Conservation (phyloP, 53 echinoderm and acorn worm species). For the Paracentrotus lividus region DNA sequence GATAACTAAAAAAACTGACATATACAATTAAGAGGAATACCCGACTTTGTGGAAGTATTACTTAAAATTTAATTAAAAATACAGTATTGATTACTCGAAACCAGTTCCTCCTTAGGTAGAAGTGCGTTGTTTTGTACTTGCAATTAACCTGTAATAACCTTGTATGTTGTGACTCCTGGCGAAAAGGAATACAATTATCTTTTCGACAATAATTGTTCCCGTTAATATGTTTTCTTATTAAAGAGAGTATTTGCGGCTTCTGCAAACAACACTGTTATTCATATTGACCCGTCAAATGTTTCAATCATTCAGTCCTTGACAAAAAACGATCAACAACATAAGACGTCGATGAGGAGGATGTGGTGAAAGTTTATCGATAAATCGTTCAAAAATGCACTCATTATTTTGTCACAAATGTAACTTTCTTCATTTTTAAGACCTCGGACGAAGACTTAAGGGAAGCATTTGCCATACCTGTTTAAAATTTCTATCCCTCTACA, state of each 20-base stretch:
- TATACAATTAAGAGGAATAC: too few relatives aligned
- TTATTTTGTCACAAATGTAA: not conserved
- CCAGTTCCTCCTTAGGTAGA: not conserved
- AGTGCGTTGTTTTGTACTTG: not conserved
- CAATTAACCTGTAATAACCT: constrained; percentile 25
- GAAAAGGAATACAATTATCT: not conserved
- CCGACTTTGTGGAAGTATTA: not conserved
- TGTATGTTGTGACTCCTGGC: not conserved
- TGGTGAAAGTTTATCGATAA: constrained; percentile 23
- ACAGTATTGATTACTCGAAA: not conserved
- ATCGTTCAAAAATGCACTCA: constrained; percentile 1
- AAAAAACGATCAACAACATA: constrained; percentile 20
- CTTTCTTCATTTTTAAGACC: not conserved
- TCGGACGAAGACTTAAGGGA: too few relatives aligned
- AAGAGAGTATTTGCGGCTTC: constrained; percentile 26
- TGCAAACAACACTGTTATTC: too few relatives aligned
- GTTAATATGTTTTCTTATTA: not conserved
- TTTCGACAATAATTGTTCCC: not conserved
- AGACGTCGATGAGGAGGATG: constrained; percentile 1
- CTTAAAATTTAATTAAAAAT: not conserved
- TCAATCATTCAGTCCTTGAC: constrained; percentile 26
- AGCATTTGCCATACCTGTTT: too few relatives aligned
- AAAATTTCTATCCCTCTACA: not conserved
- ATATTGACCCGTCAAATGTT: constrained; percentile 6
- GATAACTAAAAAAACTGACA: too few relatives aligned